Evolutionary conservation across 2,888 invertebrate species (phyloP), one percentile per base, ranked within the genome.

Genomic region (Pecten maximus): DNA sequence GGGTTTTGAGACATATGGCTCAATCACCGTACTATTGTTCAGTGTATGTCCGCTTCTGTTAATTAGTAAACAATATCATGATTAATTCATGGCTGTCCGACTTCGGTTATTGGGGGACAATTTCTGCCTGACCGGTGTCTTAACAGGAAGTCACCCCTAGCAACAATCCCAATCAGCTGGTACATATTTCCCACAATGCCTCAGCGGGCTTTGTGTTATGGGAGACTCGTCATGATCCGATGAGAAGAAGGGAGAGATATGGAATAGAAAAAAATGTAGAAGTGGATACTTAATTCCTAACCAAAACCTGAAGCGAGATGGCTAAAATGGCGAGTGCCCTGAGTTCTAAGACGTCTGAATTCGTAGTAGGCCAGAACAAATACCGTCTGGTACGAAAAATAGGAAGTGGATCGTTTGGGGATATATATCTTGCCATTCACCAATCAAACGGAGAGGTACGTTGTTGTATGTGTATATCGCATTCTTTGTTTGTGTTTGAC

Each of bases 371-470:
- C 74, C 74, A 74, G 28, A 96, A 96, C 89, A 97, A 96, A 93
- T 97, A 97, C 93, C 95, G 96, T 92, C 94, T 97, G 88, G 95
- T 97, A 23, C 93, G 96, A 91, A 97, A 96, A 93, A 96, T 97
- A 89, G 96, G 96, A 89, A 96, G 96, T 94, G 96, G 96, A 50
- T 96, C 96, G 6, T 97, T 97, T 93, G 97, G 97, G 60, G 97
- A 97, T 93, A 97, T 97, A 91, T 97, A 96, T 93, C 94, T 97
- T 87, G 96, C 96, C 40, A 96, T 96, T 89, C 96, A 96, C 93
- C 95, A 96, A 87, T 93, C 96, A 23, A 96, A 95, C 94, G 96
- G 96, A 90, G 96, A 96, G 95, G 96, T 96, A 91, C 91, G 95
- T 74, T 74, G 74, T 92, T 89, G 40, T 88, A 35, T 60, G 12